Conservation (phyloP, 2,888 invertebrate genomes). For the Empis livida region DNA sequence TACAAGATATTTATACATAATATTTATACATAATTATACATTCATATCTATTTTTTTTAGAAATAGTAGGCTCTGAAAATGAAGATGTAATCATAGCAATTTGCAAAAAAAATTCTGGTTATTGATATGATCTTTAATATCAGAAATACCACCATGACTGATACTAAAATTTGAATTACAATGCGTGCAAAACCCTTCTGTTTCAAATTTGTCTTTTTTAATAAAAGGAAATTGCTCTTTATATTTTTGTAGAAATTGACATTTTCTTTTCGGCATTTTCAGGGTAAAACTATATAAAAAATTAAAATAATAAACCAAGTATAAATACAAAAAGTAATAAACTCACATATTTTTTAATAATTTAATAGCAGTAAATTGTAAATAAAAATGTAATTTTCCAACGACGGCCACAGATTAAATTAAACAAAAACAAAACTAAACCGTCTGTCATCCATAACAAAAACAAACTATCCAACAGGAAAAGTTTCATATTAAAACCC, state of each 20-base stretch:
- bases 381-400: not conserved
- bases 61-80: too few relatives aligned
- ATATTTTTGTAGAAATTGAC: slow-evolving; percentile 1
- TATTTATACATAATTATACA: too few relatives aligned
- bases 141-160: not conserved
- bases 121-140: slow-evolving; percentile 2
- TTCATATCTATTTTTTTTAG: too few relatives aligned
- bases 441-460: not conserved
- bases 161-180: slow-evolving; percentile 3
- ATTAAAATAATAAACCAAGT: not conserved
- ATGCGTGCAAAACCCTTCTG: not conserved
- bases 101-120: too few relatives aligned
- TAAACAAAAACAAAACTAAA: not conserved
- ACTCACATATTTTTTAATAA: not conserved
- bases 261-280: slow-evolving; percentile 1
- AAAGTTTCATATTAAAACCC: not conserved
- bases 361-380: not conserved
- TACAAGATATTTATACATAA: too few relatives aligned
- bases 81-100: too few relatives aligned
- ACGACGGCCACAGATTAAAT: not conserved
- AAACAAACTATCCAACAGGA: too few relatives aligned
- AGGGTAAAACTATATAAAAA: not conserved
- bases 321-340: not conserved
- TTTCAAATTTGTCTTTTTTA: too few relatives aligned
- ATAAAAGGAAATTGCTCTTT: too few relatives aligned